phyloP scores from a whole-genome alignment of 2,888 invertebrate genomes.

The Epinotia ramella region DNA sequence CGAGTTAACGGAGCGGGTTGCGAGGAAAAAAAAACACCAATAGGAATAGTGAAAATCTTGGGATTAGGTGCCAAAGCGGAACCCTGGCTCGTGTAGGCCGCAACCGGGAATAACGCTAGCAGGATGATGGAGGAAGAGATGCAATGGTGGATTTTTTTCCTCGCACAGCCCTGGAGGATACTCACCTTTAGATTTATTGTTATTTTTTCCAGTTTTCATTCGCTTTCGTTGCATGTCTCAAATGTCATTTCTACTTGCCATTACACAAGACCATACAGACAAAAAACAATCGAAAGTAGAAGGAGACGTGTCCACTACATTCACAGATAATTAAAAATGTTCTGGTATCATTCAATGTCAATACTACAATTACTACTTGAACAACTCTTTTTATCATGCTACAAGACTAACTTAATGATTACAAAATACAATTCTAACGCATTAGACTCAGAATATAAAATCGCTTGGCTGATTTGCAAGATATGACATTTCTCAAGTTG shows the following conservation, averaged over 20 bases:
- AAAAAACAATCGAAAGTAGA: slow-evolving; percentile 9
- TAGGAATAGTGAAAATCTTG: too few species aligned
- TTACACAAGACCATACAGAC: not conserved
- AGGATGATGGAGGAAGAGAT: too few species aligned
- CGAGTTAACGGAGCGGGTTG: too few species aligned
- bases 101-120: too few species aligned
- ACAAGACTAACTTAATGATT: not conserved
- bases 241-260: not conserved
- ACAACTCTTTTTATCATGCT: not conserved
- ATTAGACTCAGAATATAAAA: not conserved
- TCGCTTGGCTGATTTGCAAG: not conserved
- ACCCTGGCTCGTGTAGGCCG: too few species aligned
- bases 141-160: too few species aligned
- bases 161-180: too few species aligned
- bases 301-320: not conserved
- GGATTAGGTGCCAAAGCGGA: too few species aligned
- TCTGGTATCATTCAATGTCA: slow-evolving; percentile 25
- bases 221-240: too few species aligned
- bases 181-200: too few species aligned
- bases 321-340: slow-evolving; percentile 19
- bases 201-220: too few species aligned
- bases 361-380: slow-evolving; percentile 21
- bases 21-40: too few species aligned
- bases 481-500: not conserved
- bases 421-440: not conserved